These are phyloP conservation scores for Pleuronectes platessa DNA, from an alignment of 2,113 vertebrate genomes.

Conservation along the genomic window DNA sequence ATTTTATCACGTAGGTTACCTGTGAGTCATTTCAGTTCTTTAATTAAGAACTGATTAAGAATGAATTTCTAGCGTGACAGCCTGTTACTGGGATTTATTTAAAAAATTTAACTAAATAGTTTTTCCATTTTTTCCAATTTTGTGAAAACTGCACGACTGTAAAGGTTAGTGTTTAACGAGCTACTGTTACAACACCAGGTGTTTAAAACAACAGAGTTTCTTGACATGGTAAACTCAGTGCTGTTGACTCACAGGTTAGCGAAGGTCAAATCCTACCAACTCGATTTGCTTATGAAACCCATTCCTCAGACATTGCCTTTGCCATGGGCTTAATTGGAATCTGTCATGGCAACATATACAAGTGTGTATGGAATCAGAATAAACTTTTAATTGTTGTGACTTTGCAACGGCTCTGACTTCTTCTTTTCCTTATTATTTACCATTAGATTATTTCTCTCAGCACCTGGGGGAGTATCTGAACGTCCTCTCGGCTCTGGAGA, in stretches of 20 bases:
- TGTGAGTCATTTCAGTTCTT: background rate
- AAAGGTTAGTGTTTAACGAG: no score
- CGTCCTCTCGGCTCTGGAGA: slow-evolving; percentile 92
- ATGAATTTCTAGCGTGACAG: background rate
- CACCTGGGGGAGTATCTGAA: slow-evolving; percentile 93
- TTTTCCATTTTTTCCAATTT: background rate
- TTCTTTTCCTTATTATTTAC: slow-evolving; percentile 42
- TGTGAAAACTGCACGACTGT: background rate
- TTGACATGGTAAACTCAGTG: no score
- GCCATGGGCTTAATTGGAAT: slow-evolving; percentile 6
- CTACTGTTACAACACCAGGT: no score
- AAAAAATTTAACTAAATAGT: no score
- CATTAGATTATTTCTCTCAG: slow-evolving; percentile 92
- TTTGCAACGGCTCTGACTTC: slow-evolving; percentile 14
- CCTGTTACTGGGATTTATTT: no score
- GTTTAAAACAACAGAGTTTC: no score
- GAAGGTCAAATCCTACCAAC: background rate
- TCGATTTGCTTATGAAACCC: background rate
- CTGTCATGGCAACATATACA: slow-evolving; percentile 1
- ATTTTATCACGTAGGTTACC: slow-evolving; percentile 1
- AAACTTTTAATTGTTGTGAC: slow-evolving; percentile 1
- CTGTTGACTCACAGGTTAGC: no score
- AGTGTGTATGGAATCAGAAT: background rate
- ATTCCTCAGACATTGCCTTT: background rate
- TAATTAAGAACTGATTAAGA: slow-evolving; percentile 35